phyloP scores from a whole-genome alignment of 2,113 vertebrate genomes.

The Thomomys bottae region DNA sequence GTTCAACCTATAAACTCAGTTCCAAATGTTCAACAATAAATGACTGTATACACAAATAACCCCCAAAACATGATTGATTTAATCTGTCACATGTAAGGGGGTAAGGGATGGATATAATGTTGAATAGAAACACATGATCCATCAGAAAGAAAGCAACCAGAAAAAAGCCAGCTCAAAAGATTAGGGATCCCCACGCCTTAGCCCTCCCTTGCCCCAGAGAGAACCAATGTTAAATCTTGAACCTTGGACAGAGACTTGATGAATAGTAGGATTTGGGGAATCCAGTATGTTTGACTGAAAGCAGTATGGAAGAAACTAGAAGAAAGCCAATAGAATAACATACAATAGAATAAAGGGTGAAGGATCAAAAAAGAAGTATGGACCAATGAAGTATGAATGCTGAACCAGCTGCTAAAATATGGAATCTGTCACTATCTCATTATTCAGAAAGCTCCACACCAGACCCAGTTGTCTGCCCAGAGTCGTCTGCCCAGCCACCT shows the following conservation, averaged over 20 bases:
- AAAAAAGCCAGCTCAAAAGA: not conserved
- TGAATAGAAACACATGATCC: not conserved
- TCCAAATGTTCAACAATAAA: not conserved
- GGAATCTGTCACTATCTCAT: not conserved
- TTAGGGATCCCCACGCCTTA: too few species aligned
- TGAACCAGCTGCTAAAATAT: not conserved
- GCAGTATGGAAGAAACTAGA: not conserved
- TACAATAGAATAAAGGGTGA: not conserved
- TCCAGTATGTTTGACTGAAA: not conserved
- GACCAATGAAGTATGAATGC: not conserved
- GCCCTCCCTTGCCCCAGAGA: too few species aligned
- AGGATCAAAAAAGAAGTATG: not conserved
- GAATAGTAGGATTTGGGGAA: not conserved
- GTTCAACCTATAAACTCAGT: not conserved
- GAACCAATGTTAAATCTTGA: not conserved
- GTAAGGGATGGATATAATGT: not conserved
- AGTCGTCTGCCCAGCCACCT: too few species aligned
- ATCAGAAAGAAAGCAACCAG: not conserved
- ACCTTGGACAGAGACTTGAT: not conserved
- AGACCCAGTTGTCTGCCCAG: too few species aligned
- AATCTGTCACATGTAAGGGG: too few species aligned
- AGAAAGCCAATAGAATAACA: not conserved
- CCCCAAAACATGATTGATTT: too few species aligned
- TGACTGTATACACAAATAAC: not conserved
- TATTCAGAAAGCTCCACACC: too few species aligned